Evolutionary conservation across 2,888 invertebrate species (phyloP), one percentile per base, ranked within the genome.

Genomic region (Drosophila multiciliata): DNA sequence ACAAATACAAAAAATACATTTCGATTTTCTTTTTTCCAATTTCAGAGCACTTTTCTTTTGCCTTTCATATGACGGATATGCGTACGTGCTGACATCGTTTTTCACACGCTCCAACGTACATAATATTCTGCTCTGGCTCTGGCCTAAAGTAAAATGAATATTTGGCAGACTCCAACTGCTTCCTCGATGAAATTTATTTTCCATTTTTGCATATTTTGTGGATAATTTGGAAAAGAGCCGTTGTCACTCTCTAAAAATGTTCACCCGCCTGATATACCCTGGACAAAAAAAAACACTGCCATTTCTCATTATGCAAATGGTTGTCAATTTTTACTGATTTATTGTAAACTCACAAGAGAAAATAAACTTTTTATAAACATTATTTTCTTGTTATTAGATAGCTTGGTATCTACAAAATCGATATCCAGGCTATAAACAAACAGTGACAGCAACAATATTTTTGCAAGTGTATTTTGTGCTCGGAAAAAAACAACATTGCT

Each of bases 171-270:
- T 78, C 68, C 66, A 53, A 60, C 62, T 55, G 75, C 58, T 75
- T 75, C 75, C 75, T 26, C 48, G 66, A 38, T 68, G 68, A 71
- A 84, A 87, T 84, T 84, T 82, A 72, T 73, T 78, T 87, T 80
- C 68, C 75, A 66, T 45, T 78, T 80, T 85, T 83, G 83, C 87
- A 87, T 83, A 86, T 85, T 83, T 86, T 81, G 77, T 79, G 79
- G 74, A 73, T 73, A 85, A 87, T 85, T 87, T 87, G 75, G 77
- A 73, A 73, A 77, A 84, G 72, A 78, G 69, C 70, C 69, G 66
- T 73, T 73, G 33, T n/a, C 1, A 36, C 66, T 55, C 62, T 61
- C 57, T 67, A 54, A 42, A 29, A 49, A 35, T 35, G 17, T 6
- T 50, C 42, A n/a, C 49, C 15, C 4, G 23, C 2, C 23, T 9